Evolutionary conservation across 2,797 vertebrate species (phyloP), one percentile per base, ranked within the genome.

Genomic region (Enteromius radiatus): DNA sequence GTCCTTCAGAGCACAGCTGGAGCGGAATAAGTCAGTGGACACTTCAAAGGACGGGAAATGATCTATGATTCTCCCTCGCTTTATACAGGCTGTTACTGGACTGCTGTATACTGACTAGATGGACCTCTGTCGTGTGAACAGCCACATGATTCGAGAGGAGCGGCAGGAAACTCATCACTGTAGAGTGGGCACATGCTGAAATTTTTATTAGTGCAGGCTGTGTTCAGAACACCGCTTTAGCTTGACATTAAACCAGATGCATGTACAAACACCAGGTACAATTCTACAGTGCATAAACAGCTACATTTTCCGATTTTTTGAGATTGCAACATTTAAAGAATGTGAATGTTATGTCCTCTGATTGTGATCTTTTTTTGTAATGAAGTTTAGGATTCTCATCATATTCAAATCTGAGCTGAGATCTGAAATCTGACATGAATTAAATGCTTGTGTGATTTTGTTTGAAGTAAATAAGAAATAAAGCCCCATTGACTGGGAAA

Each of bases 401-500:
- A 26, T 63, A 15, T 64, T 21, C 36, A 61, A 21, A 64, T 78
- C 59, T 54, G 10, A 76, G 41, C 33, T 54, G 38, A 36, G 12
- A 63, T 61, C 31, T 61, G 63, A 74, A 54, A 31, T 68, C 7
- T 47, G 26, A 23, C 11, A n/a, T 41, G 11, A 59, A 71, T 41
- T 75, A 36, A 71, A 78, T 71, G 19, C 28, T 31, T 78, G 17
- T 41, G 52, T 78, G 52, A 64, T 59, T 11, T 81, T 81, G 12
- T 71, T 78, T 73, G 87, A 92, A 88, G 31, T 59, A 63, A 89
- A 56, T 9, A 87, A 92, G 91, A 92, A 92, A 94, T 93, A 89
- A 84, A 82, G 36, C 26, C 93, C 92, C 92, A 93, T 93, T 94
- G 93, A 95, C 78, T 94, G 92, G 92, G 93, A 87, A 15, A 54